Percentiles rank a stretch among this genome's conserved stretches.
Evolutionary conservation across 2,113 vertebrate species (phyloP).

Genomic region (Gallinago undulata): DNA sequence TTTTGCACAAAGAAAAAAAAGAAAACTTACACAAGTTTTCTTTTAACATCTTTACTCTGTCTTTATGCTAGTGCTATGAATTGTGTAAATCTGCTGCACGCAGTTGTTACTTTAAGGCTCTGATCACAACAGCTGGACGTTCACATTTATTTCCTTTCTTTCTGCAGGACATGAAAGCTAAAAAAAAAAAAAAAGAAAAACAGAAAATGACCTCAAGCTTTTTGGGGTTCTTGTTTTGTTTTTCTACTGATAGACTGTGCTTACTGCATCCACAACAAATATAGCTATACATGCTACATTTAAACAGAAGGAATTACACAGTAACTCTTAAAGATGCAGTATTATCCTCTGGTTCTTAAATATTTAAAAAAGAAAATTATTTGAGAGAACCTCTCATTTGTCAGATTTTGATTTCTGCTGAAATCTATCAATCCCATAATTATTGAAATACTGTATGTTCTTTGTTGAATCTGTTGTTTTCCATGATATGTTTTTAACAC

Average conservation of each 20-base stretch:
- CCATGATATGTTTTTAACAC: conserved; percentile 15
- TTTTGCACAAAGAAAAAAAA: conserved; percentile 77
- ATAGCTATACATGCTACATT: conserved; percentile 61
- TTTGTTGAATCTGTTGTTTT: conserved; percentile 32
- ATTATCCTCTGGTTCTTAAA: conserved; percentile 53
- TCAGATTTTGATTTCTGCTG: background rate
- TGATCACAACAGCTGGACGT: conserved; percentile 67
- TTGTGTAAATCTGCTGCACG: conserved; percentile 63
- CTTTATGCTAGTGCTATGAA: conserved; percentile 60
- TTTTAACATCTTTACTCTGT: conserved; percentile 39
- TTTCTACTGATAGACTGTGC: conserved; percentile 60
- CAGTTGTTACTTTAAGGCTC: conserved; percentile 68
- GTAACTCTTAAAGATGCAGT: conserved; percentile 74
- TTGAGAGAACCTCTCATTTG: background rate
- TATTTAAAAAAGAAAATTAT: background rate
- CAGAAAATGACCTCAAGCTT: conserved; percentile 68
- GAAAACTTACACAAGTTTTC: conserved; percentile 52
- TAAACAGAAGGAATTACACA: conserved; percentile 55
- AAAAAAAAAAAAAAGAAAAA: conserved; percentile 51
- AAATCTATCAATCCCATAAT: background rate
- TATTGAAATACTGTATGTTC: background rate
- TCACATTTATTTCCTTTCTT: conserved; percentile 75
- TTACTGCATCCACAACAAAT: conserved; percentile 71
- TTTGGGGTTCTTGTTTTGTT: conserved; percentile 54
- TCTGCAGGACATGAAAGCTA: conserved; percentile 79